Evolutionary conservation across 2,113 vertebrate genomes (phyloP).

Genomic region (Penelope pileata): DNA sequence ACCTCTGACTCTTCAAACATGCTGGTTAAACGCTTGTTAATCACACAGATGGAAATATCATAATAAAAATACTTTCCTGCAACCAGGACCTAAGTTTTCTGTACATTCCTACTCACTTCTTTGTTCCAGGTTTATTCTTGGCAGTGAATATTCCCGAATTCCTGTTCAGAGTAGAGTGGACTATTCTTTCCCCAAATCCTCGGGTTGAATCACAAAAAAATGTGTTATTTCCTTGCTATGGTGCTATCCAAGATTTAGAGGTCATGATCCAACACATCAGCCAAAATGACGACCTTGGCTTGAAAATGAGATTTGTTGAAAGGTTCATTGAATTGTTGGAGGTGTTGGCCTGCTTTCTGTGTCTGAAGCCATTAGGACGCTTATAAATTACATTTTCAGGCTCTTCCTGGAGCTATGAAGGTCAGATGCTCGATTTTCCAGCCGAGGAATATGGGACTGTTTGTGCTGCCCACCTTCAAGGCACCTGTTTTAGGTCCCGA

Average conservation of each 20-base stretch:
- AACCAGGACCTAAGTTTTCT: neutral
- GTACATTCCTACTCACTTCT: neutral
- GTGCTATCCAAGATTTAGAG: neutral
- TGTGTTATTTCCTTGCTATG: neutral
- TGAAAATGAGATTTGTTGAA: neutral
- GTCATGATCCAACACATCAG: neutral
- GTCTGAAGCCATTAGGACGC: neutral
- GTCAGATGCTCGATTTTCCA: neutral
- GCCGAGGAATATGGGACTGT: neutral
- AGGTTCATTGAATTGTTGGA: neutral
- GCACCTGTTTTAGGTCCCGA: too few species aligned
- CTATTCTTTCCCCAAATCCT: neutral
- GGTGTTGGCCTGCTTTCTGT: neutral
- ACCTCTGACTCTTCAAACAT: neutral
- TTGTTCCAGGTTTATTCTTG: neutral
- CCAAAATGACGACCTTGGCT: neutral
- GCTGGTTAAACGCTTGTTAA: neutral
- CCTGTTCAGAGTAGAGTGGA: neutral
- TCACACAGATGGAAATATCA: neutral
- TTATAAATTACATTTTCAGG: neutral
- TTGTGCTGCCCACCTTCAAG: neutral
- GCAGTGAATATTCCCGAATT: neutral
- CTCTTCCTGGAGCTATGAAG: neutral
- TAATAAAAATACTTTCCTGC: neutral
- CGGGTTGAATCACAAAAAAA: neutral